phyloP scores from a whole-genome alignment of 2,888 invertebrate species.

The Craniophora ligustri region DNA sequence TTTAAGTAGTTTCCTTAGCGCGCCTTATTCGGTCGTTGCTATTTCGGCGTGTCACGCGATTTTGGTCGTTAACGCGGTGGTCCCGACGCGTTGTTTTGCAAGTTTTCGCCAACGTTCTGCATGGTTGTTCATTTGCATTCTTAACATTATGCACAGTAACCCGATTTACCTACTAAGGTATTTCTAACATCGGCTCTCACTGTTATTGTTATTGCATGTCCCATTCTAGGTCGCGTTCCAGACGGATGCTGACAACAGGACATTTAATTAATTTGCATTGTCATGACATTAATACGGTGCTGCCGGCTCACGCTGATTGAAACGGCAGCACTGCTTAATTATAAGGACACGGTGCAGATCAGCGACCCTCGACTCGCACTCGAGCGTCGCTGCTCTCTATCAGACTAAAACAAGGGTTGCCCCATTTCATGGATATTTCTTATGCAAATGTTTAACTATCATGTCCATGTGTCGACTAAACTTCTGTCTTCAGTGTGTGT shows the following conservation, averaged over 20 bases:
- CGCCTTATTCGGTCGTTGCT: constrained; percentile 51
- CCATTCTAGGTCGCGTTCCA: constrained; percentile 79
- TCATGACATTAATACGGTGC: constrained; percentile 70
- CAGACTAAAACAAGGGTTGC: constrained; percentile 87
- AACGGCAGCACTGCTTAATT: constrained; percentile 68
- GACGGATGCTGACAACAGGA: constrained; percentile 68
- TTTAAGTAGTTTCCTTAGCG: constrained; percentile 52
- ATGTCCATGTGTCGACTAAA: constrained; percentile 86
- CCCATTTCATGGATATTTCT: constrained; percentile 88
- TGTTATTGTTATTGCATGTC: constrained; percentile 81
- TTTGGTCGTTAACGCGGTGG: constrained; percentile 67
- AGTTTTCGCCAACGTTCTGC: constrained; percentile 83
- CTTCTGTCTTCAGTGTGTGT: constrained; percentile 85
- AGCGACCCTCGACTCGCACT: constrained; percentile 65
- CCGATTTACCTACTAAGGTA: constrained; percentile 82
- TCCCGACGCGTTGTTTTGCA: constrained; percentile 76
- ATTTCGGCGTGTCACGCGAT: constrained; percentile 61
- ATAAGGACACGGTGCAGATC: constrained; percentile 69
- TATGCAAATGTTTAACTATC: constrained; percentile 83
- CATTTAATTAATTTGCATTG: constrained; percentile 70
- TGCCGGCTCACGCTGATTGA: constrained; percentile 65
- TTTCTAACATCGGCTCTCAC: constrained; percentile 78
- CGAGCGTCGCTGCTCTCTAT: constrained; percentile 71
- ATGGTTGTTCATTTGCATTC: constrained; percentile 87
- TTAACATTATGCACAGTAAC: constrained; percentile 86